Evolutionary conservation across 2,888 invertebrate genomes (phyloP), one percentile per base, ranked within the genome.

Genomic region (Lacanobia wlatinum): DNA sequence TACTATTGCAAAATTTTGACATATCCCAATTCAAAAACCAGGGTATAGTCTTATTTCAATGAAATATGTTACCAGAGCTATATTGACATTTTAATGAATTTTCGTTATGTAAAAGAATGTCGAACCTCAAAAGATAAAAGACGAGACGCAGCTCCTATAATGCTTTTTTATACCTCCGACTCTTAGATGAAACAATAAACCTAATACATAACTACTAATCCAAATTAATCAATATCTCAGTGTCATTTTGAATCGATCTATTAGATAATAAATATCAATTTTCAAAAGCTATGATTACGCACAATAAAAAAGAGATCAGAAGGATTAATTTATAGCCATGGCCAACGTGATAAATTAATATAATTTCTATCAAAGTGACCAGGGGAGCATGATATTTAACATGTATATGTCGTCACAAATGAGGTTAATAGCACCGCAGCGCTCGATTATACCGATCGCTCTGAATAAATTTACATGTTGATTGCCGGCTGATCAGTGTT

Each of bases 381-480:
- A 90, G 91, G 89, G 87, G 75, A 91, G 87, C 90, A 92, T 90
- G 89, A 89, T 90, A 91, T 92, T 90, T 87, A 92, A 90, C 91
- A 90, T 90, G 90, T 90, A 90, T 88, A 90, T 89, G 91, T 92
- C 89, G 90, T 89, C 87, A 88, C 90, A 90, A 94, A 92, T 90
- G 93, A 94, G 95, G 95, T 95, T 95, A 95, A 94, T 93, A 92
- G 91, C 93, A 91, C 90, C 89, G 90, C 90, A 87, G 90, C 86
- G 90, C 88, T 87, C 92, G 94, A 93, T 94, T 94, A 94, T 91
- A 93, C 92, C 90, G 94, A 94, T 94, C 93, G 93, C 91, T 92
- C 87, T 89, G 95, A 94, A 95, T 95, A 95, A 93, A 95, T 95
- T 95, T 94, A 92, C 95, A 95, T 95, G 87, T 91, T 94, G 92